phyloP scores from a whole-genome alignment of 2,888 invertebrate genomes.

The Meliscaeva auricollis region DNA sequence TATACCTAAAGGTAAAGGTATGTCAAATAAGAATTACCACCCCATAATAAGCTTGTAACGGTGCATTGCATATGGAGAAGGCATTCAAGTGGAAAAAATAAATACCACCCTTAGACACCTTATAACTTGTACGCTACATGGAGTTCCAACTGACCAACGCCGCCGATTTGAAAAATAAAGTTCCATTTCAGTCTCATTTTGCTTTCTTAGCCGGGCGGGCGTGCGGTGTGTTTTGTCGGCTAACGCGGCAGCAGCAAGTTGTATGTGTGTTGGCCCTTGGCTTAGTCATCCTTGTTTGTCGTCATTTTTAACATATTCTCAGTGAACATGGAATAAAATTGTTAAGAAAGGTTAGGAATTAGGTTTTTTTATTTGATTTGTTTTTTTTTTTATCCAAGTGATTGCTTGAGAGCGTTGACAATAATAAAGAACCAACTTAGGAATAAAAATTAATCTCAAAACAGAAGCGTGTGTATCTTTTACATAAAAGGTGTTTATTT shows the following conservation, averaged over 20 bases:
- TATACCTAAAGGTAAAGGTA: constrained; percentile 43
- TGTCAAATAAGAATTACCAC: constrained; percentile 36
- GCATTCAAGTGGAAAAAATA: constrained; percentile 25
- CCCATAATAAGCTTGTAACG: constrained; percentile 29
- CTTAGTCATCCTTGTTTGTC: constrained; percentile 48
- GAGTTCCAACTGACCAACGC: constrained; percentile 51
- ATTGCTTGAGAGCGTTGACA: not conserved
- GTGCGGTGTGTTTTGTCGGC: constrained; percentile 56
- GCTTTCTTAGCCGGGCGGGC: constrained; percentile 29
- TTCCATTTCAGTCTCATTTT: constrained; percentile 72
- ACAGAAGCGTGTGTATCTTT: constrained; percentile 34
- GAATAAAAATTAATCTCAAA: constrained; percentile 38
- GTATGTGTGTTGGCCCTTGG: constrained; percentile 20
- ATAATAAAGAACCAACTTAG: not conserved
- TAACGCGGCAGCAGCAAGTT: not conserved
- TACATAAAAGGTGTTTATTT: constrained; percentile 19
- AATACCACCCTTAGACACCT: constrained; percentile 46
- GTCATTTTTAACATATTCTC: constrained; percentile 3
- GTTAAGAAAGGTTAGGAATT: constrained; percentile 67
- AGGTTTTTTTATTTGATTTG: too few species aligned
- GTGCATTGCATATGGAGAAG: constrained; percentile 38
- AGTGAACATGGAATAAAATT: constrained; percentile 22
- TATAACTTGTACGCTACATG: not conserved
- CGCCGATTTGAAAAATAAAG: constrained; percentile 47
- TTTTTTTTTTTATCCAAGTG: not conserved